phyloP scores from a whole-genome alignment of 2,888 invertebrate species.

The Spisula solida region DNA sequence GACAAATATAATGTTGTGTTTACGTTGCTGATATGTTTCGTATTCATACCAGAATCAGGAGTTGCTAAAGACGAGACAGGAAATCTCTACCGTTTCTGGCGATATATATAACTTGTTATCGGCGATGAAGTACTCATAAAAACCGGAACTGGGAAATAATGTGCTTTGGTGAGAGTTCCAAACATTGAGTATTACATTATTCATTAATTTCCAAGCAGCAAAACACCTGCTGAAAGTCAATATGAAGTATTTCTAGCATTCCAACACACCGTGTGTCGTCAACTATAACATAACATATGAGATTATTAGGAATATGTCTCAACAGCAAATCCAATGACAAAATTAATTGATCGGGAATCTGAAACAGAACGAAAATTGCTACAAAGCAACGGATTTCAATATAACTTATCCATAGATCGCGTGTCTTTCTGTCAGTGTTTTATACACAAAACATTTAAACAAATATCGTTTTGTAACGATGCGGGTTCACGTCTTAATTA shows the following conservation, averaged over 20 bases:
- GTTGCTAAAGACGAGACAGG: no score
- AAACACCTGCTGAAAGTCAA: neutral
- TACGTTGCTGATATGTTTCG: no score
- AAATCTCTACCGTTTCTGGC: no score
- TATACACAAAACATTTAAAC: neutral
- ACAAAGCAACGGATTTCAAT: neutral
- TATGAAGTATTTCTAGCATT: neutral
- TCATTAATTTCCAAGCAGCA: neutral
- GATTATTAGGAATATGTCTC: neutral
- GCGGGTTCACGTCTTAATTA: no score
- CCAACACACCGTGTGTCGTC: neutral
- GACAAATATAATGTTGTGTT: no score
- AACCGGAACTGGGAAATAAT: no score
- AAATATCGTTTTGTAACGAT: neutral
- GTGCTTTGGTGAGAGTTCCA: no score
- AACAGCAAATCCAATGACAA: neutral
- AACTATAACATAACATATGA: neutral
- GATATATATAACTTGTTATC: no score
- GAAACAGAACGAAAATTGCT: neutral
- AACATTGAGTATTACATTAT: constrained; percentile 9
- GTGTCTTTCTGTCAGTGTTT: neutral
- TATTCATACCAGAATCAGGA: no score
- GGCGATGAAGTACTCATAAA: no score
- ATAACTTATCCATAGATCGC: neutral
- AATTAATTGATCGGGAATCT: neutral